Evolutionary conservation across 1,140 invertebrate species (phyloP).

Genomic region (Charaxes varanes): DNA sequence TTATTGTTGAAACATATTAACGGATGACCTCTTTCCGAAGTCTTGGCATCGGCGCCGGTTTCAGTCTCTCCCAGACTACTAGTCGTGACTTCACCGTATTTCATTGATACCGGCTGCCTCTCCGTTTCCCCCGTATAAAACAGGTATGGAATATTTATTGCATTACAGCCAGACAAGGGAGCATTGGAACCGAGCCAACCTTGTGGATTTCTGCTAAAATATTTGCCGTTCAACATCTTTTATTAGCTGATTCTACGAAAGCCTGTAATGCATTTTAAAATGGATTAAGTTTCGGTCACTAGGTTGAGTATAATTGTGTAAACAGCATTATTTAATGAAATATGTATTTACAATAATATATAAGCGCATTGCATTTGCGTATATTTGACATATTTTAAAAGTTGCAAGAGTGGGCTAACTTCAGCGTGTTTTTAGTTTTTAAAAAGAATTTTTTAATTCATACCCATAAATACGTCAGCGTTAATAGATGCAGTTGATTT

Average conservation of each 20-base stretch:
- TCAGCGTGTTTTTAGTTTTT: no score
- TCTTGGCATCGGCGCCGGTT: constrained; percentile 13
- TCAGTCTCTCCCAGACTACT: constrained; percentile 3
- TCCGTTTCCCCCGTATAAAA: constrained; percentile 4
- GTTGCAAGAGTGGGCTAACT: no score
- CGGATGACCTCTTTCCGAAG: constrained; percentile 5
- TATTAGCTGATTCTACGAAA: constrained; percentile 13
- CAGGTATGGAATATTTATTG: constrained; percentile 16
- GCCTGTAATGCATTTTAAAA: background rate
- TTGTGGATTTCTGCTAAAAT: constrained; percentile 15
- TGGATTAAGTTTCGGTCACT: constrained; percentile 4
- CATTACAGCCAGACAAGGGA: constrained; percentile 18
- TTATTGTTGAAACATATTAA: background rate
- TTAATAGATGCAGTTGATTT: no score
- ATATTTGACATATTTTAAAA: no score
- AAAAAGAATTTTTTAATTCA: no score
- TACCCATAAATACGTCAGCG: no score
- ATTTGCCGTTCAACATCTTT: constrained; percentile 14
- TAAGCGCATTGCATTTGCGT: no score
- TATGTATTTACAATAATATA: no score
- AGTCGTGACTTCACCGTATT: constrained; percentile 15
- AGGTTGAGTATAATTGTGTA: constrained; percentile 1
- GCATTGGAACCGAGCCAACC: constrained; percentile 13
- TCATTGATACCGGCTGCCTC: constrained; percentile 15
- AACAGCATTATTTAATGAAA: no score